phyloP scores from a whole-genome alignment of 1,140 invertebrate species.

The Meloidogyne exigua region DNA sequence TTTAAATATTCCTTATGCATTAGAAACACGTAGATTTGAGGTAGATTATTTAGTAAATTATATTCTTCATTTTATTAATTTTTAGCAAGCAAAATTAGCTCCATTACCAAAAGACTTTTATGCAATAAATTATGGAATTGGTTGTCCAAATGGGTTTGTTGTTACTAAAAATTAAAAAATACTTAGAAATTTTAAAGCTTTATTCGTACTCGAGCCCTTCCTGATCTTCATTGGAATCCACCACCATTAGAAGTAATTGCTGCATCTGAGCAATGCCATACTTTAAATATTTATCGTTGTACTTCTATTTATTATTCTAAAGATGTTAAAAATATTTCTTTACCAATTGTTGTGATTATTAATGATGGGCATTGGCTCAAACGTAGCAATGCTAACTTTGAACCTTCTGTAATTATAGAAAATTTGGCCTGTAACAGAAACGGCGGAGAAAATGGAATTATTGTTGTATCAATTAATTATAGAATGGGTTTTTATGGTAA shows the following conservation, averaged over 20 bases:
- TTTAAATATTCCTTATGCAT: conserved; percentile 26
- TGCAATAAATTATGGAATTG: conserved; percentile 28
- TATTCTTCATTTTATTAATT: conserved; percentile 9
- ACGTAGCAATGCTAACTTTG: conserved; percentile 27
- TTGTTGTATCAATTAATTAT: conserved; percentile 29
- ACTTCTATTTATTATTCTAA: not conserved
- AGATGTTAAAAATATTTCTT: conserved; percentile 12
- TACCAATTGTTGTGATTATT: conserved; percentile 19
- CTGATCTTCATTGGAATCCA: conserved; percentile 22
- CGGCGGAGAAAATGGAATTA: conserved; percentile 12
- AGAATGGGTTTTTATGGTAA: conserved; percentile 28
- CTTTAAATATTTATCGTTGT: conserved; percentile 32
- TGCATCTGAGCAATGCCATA: conserved; percentile 27
- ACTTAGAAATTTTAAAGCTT: conserved; percentile 7
- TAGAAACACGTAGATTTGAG: conserved; percentile 22
- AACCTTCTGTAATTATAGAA: conserved; percentile 20
- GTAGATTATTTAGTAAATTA: not conserved
- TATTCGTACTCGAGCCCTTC: conserved; percentile 10
- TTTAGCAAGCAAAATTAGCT: conserved; percentile 19
- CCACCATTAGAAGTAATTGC: conserved; percentile 14
- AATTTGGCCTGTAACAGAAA: conserved; percentile 18
- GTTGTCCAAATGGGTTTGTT: conserved; percentile 28
- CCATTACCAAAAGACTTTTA: conserved; percentile 18
- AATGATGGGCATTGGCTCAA: conserved; percentile 29
- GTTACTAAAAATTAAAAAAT: conserved; percentile 7